phyloP scores from a whole-genome alignment of 2,113 vertebrate genomes.

The Pyxicephalus adspersus region DNA sequence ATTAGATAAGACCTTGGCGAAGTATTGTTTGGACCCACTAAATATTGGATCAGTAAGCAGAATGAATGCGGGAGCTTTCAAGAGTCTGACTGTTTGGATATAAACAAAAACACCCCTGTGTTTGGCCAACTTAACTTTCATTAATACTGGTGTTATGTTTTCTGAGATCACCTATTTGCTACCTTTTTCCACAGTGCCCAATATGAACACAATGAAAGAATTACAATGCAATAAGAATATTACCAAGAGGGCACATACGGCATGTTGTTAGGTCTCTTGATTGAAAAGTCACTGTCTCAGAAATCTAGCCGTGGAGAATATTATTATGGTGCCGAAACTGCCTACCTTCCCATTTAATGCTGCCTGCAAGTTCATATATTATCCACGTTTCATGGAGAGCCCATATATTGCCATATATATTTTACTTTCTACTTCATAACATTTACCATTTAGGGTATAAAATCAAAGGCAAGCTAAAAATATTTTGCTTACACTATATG shows the following conservation, averaged over 20 bases:
- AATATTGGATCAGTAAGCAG: too few relatives aligned
- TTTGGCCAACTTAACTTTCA: too few relatives aligned
- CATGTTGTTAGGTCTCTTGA: constrained; percentile 39
- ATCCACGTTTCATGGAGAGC: constrained; percentile 10
- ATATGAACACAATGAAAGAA: constrained; percentile 14
- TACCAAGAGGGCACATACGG: constrained; percentile 27
- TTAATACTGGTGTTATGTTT: neutral
- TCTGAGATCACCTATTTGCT: neutral
- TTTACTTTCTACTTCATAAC: constrained; percentile 15
- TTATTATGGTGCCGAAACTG: constrained; percentile 26
- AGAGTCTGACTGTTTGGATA: too few relatives aligned
- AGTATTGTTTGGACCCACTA: too few relatives aligned
- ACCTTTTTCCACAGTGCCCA: neutral
- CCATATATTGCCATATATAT: neutral
- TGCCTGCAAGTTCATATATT: constrained; percentile 2
- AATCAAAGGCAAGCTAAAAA: constrained; percentile 10
- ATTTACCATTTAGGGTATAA: constrained; percentile 7
- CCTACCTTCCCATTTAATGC: constrained; percentile 14
- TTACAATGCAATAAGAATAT: constrained; percentile 40
- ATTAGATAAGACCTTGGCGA: too few relatives aligned
- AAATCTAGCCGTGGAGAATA: constrained; percentile 41
- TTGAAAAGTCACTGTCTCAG: constrained; percentile 44
- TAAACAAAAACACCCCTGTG: too few relatives aligned
- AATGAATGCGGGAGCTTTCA: too few relatives aligned
- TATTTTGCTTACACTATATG: constrained; percentile 9